Evolutionary conservation across 2,888 invertebrate species (phyloP).

Genomic region (Epinotia brunnichana): DNA sequence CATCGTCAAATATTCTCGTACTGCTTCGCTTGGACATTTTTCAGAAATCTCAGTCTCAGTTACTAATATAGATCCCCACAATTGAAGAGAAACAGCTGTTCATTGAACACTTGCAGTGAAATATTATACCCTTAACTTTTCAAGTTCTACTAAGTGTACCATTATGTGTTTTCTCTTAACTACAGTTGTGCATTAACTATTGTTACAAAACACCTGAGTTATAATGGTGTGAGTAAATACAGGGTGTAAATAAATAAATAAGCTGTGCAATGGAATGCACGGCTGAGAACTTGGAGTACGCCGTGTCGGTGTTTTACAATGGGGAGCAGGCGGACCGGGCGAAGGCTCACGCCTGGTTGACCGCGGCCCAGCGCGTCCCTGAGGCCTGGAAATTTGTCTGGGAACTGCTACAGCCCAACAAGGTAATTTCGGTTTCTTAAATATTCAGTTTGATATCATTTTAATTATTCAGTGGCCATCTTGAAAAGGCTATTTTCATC

Average conservation of each 20-base stretch:
- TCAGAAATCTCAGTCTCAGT: slow-evolving; percentile 1
- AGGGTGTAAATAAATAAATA: slow-evolving; percentile 16
- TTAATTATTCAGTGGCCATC: neutral
- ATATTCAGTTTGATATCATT: neutral
- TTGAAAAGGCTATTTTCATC: slow-evolving; percentile 15
- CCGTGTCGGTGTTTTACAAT: slow-evolving; percentile 87
- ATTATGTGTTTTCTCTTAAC: slow-evolving; percentile 17
- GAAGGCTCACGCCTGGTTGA: slow-evolving; percentile 93
- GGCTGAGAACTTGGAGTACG: slow-evolving; percentile 86
- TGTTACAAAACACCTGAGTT: slow-evolving; percentile 31
- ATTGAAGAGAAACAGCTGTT: slow-evolving; percentile 20
- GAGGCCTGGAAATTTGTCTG: slow-evolving; percentile 97
- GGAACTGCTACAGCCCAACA: slow-evolving; percentile 91
- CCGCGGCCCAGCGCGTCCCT: slow-evolving; percentile 91
- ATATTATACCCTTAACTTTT: neutral
- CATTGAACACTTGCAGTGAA: slow-evolving; percentile 2
- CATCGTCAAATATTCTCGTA: slow-evolving; percentile 12
- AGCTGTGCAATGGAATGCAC: slow-evolving; percentile 83
- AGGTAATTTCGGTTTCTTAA: slow-evolving; percentile 81
- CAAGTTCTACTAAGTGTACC: neutral
- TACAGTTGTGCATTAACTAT: slow-evolving; percentile 24
- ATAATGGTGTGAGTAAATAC: slow-evolving; percentile 35
- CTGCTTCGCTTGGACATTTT: neutral
- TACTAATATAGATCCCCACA: slow-evolving; percentile 1
- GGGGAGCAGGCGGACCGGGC: slow-evolving; percentile 86